Base-by-base conservation (phyloP, 2,888 invertebrate genomes). In the Sycophila texana region DNA sequence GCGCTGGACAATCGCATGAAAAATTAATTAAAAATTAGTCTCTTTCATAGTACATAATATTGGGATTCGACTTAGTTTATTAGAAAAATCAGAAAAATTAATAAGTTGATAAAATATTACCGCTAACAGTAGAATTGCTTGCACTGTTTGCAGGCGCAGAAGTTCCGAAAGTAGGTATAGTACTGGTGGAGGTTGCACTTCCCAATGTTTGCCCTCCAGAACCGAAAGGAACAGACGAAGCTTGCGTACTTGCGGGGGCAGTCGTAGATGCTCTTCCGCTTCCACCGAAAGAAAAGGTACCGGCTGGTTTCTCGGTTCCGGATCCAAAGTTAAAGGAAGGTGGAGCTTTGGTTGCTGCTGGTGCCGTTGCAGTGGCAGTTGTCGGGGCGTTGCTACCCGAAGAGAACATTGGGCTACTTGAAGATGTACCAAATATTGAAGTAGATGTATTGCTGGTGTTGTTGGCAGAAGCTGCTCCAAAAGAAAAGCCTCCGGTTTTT, bases 271-370 rank as follows among this genome's bases (percentile, higher is more conserved):
- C 60, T 53, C 80, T 39, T 7, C 7, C 81, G 5, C 60, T 51
- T 22, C 5, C 63, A 5, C 76, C 53, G 4, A 76, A 14, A 57
- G 81, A 73, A 0, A 83, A 67, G 13, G 68, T 51, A 49, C 51
- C 83, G 22, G 81, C 66, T 12, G 81, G 39, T 5, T 39, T 39
- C 7, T 39, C 39, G 39, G 39, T 7, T 39, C 39, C 13, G 2
- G 81, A 13, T 7, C 80, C 82, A 20, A 85, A 84, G 10, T 73
- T 60, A n/a, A 77, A 71, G 61, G 60, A 4, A 30, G 53, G 65
- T 18, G 14, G 79, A 65, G 12, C 73, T 13, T 57, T 68, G 18
- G 65, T 16, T n/a, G 77, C 7, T 39, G 39, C 39, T 39, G 39
- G 39, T 39, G 39, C 39, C 39, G 39, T 4, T 7, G 39, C 39